Evolutionary conservation across 2,797 vertebrate species (phyloP), one percentile per base, ranked within the genome.

Genomic region (Poeciliopsis infans): DNA sequence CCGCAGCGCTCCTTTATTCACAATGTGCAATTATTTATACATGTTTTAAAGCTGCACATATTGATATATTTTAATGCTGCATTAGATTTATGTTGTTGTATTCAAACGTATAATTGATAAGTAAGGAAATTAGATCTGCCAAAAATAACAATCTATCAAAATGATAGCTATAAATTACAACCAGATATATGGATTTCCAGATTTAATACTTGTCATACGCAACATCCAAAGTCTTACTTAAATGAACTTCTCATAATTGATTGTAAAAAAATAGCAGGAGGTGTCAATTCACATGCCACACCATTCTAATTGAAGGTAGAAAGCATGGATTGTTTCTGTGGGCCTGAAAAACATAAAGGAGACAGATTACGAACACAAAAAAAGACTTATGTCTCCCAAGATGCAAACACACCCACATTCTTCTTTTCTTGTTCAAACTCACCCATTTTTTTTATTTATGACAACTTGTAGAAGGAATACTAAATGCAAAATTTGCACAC

Each of bases 161-260:
- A 75, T 61, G 84, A 82, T 82, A 20, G 79, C 78, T 78, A 78
- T 80, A 80, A 90, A 90, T 93, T 87, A 87, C 78, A 80, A 77
- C 78, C 79, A 79, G 59, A 86, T 49, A 91, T 79, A 86, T 72
- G 71, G 78, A 90, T 85, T 90, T 86, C 79, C 87, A 89, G 77
- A 72, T 73, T 61, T 89, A 90, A 92, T 90, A 88, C 81, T 86
- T 92, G 86, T 85, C 85, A 87, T 78, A 86, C 82, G 78, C 75
- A 13, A 76, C 86, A 93, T 92, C 88, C 90, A 94, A 94, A 89
- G 81, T 81, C 70, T 85, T 88, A 80, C 91, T 89, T 89, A 83
- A 87, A 85, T 89, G 79, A 91, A 89, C 84, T 84, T 91, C 87
- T 87, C 81, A 78, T 72, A 85, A 88, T 61, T 85, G 79, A 91